Evolutionary conservation across 2,113 vertebrate genomes (phyloP).

Genomic region (Calcarius ornatus): DNA sequence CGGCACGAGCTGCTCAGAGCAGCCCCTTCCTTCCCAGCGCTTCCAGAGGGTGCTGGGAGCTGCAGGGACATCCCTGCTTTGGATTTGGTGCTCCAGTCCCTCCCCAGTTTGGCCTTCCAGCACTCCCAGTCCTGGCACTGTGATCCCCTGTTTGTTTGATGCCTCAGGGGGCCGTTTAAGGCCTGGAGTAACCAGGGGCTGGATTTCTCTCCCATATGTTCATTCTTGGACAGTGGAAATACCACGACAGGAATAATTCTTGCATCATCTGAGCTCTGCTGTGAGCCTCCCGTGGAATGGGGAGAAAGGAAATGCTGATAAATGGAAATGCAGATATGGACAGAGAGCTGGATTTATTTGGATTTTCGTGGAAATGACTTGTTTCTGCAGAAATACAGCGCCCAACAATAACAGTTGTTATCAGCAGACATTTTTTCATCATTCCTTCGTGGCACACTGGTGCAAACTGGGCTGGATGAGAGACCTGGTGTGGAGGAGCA

Average conservation of each 20-base stretch:
- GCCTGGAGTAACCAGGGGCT: not conserved
- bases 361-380: not conserved
- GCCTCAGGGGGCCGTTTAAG: not conserved
- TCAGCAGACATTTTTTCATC: not conserved
- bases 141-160: not conserved
- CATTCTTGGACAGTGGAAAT: not conserved
- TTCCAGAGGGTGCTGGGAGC: not conserved
- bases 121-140: not conserved
- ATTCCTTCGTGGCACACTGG: not conserved
- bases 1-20: not conserved
- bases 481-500: not conserved
- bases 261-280: not conserved
- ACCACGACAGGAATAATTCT: not conserved
- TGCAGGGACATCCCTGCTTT: not conserved
- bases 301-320: not conserved
- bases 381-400: not conserved
- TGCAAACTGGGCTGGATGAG: not conserved
- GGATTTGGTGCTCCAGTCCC: fast-evolving
- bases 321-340: not conserved
- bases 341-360: not conserved
- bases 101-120: not conserved
- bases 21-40: not conserved
- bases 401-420: not conserved
- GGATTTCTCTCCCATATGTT: not conserved
- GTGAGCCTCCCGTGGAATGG: not conserved